Conservation (phyloP, 2,113 vertebrate genomes). For the Cololabis saira region DNA sequence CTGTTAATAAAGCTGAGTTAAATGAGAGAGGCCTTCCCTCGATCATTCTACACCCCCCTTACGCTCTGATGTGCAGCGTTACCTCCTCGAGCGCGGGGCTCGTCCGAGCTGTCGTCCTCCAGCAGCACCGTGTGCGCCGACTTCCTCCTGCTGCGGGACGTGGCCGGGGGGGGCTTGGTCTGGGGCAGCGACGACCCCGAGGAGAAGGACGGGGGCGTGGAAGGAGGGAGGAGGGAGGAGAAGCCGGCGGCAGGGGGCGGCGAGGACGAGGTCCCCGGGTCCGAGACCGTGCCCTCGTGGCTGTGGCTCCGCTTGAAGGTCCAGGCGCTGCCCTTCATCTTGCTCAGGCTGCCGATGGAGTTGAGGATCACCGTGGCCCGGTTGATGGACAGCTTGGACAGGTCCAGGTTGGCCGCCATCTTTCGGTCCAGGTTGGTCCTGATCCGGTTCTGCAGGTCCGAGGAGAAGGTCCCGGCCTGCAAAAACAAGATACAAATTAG, state of each 20-base stretch:
- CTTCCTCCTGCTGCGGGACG: constrained; percentile 84
- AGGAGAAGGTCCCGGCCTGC: constrained; percentile 80
- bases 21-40: too few species aligned
- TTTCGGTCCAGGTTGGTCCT: constrained; percentile 75
- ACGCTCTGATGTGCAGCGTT: constrained; percentile 1
- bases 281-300: constrained; percentile 52
- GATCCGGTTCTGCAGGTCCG: constrained; percentile 77
- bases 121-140: constrained; percentile 87
- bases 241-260: constrained; percentile 28
- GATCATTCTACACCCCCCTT: too few species aligned
- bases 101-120: constrained; percentile 85
- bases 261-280: constrained; percentile 61
- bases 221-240: constrained; percentile 62
- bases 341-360: constrained; percentile 93
- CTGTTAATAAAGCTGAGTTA: too few species aligned
- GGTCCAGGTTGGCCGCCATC: constrained; percentile 66
- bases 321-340: constrained; percentile 85
- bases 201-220: constrained; percentile 62
- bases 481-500: neutral
- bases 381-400: constrained; percentile 79
- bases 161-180: constrained; percentile 49
- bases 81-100: constrained; percentile 62
- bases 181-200: neutral
- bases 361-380: constrained; percentile 89
- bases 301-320: constrained; percentile 80